Base-by-base conservation (phyloP, 2,797 vertebrate species). In the Argentina silus region DNA sequence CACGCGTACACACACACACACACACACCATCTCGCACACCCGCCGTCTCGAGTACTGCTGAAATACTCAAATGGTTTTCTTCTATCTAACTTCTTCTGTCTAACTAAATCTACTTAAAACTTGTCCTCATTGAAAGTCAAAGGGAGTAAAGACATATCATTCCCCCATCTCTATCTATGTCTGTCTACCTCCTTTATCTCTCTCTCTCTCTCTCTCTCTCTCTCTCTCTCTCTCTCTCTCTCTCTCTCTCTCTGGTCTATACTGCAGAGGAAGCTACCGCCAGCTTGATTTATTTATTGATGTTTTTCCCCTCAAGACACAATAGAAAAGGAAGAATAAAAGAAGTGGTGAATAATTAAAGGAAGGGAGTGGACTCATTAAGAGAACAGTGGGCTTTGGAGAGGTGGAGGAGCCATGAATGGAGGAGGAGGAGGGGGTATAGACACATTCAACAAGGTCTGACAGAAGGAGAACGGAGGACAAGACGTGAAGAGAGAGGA, bases 281-380 rank as follows among this genome's bases (percentile, higher is more conserved):
- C 76, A 80, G 81, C 57, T 76, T 87, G 86, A 91, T 91, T 94
- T 93, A 93, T 92, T 93, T 93, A 93, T 93, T 90, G 84, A 85
- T 88, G 86, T 89, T 92, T 90, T 85, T 64, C 80, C 90, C 92
- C 90, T 87, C 78, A 80, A 91, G 92, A 89, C 85, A 90, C 86
- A 90, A 89, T 89, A 85, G 84, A 81, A 87, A 85, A 77, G 77
- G 79, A 81, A 65, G 86, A 88, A 90, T 90, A 90, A 87, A 84
- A 87, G 81, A 91, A 87, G 78, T 59, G 67, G 84, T 94, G 81
- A 93, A 94, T 94, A 91, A 95, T 94, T 93, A 73, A 94, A 86
- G 75, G 55, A 12, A 77, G 82, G 79, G 85, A 86, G 84, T 83
- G 85, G 83, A 89, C 81, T 94, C 89, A 91, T 93, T 94, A 93